These are phyloP conservation scores for Aleiodes leptofemur DNA, from an alignment of 2,888 invertebrate species.

Conservation along the genomic window DNA sequence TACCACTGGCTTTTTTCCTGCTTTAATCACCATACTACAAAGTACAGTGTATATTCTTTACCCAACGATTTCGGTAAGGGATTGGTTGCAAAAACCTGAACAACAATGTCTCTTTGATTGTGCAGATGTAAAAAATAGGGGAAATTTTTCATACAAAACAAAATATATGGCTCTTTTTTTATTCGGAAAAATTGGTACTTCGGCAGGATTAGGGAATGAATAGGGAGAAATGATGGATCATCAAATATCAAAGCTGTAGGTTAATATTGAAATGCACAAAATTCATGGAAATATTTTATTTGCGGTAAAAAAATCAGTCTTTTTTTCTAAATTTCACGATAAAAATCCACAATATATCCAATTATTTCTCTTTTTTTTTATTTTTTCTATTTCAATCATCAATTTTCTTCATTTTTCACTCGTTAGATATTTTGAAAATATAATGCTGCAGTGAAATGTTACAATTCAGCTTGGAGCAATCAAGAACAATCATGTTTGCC, in stretches of 20 bases:
- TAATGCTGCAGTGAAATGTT: slow-evolving; percentile 3
- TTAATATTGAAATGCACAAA: no score
- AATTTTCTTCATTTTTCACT: background rate
- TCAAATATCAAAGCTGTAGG: no score
- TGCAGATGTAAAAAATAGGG: background rate
- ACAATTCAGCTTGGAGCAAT: background rate
- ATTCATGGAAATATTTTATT: no score
- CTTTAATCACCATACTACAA: slow-evolving; percentile 69
- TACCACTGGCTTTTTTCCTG: slow-evolving; percentile 45
- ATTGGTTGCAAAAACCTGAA: slow-evolving; percentile 50
- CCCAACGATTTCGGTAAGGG: slow-evolving; percentile 68
- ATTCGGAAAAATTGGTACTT: no score
- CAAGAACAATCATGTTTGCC: background rate
- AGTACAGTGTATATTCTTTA: slow-evolving; percentile 68
- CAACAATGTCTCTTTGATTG: slow-evolving; percentile 30
- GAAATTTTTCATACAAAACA: background rate
- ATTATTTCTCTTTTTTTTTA: no score
- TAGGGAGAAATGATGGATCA: background rate
- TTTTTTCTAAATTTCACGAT: no score
- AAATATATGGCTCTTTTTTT: background rate
- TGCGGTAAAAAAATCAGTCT: no score
- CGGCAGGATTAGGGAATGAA: no score
- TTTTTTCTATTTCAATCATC: no score
- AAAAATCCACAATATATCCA: no score
- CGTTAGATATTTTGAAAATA: background rate